Base-by-base conservation (phyloP, 2,113 vertebrate species). In the Zosterops pallidus region DNA sequence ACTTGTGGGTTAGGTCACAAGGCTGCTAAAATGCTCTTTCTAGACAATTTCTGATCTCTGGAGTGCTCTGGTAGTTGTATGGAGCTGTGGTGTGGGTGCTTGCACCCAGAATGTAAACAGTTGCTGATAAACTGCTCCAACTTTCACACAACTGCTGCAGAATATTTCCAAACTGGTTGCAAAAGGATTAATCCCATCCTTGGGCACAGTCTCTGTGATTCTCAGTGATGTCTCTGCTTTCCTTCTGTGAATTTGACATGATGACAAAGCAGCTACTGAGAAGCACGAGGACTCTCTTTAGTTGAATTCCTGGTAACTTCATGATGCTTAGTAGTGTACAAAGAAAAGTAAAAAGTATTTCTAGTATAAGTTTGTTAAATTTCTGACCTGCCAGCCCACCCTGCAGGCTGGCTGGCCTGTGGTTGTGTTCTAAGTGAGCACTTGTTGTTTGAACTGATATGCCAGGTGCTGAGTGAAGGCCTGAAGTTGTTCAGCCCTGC, bases 381-480 rank as follows among this genome's bases (percentile, higher is more conserved):
- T 47, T 79, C 12, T 25, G 68, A 22, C 19, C 18, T 28, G 13
- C 46, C 31, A 17, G 33, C 25, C 41, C 6, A 2, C 21, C 9
- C 37, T 41, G 33, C 17, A 19, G 59, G 7, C 42, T n/a, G 44
- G 9, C 41, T 53, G 63, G 33, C 63, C 9, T 4, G 19, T 5
- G n/a, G 8, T 17, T 25, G 1, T 0, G 16, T 17, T 76, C 5
- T 1, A 6, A 67, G 41, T 4, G 69, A 81, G 60, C 18, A 1
- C 24, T 35, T 24, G 29, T 7, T 19, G 52, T 69, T 77, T 84
- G 50, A 75, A 93, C 37, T 39, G 31, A 46, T n/a, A 52, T 3
- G 20, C 15, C 85, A 64, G 79, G 64, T 90, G 91, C 80, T 42
- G 94, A 91, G 88, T 17, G 77, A 95, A 62, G 87, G 89, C 75